Percentiles rank a stretch among this genome's conserved stretches.
phyloP scores from a whole-genome alignment of 2,797 vertebrate species.

The Peromyscus aztecus region DNA sequence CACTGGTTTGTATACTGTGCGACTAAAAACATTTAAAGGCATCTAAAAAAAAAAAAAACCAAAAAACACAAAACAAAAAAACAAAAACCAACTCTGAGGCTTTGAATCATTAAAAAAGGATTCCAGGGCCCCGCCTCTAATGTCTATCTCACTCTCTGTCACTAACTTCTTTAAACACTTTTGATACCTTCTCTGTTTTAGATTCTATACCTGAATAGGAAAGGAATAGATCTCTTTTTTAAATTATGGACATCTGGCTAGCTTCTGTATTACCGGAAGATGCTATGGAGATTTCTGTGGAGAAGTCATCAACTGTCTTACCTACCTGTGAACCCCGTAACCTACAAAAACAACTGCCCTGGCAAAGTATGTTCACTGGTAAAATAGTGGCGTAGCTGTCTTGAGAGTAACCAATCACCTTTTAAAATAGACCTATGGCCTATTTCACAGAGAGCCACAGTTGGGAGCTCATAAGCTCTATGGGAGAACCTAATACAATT shows the following conservation, averaged over 20 bases:
- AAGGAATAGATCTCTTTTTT: background rate
- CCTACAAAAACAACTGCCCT: background rate
- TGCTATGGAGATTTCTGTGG: no score
- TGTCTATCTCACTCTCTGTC: background rate
- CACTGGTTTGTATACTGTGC: background rate
- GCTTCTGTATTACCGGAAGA: background rate
- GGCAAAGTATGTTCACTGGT: background rate
- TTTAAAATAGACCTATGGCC: background rate
- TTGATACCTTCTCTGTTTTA: background rate
- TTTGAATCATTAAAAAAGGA: background rate
- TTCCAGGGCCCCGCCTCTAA: background rate
- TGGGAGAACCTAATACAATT: background rate
- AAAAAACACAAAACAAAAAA: no score
- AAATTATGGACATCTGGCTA: background rate
- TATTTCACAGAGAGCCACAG: background rate
- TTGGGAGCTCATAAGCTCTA: background rate
- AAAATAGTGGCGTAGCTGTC: no score
- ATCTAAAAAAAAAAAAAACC: background rate
- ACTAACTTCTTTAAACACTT: constrained; percentile 7
- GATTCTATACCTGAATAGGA: background rate
- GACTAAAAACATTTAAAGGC: background rate
- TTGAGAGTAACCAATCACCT: background rate
- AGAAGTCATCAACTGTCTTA: background rate
- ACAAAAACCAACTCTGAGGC: no score
- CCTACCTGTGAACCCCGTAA: background rate